Evolutionary conservation across 2,888 invertebrate species (phyloP).

Genomic region (Pomacea canaliculata): DNA sequence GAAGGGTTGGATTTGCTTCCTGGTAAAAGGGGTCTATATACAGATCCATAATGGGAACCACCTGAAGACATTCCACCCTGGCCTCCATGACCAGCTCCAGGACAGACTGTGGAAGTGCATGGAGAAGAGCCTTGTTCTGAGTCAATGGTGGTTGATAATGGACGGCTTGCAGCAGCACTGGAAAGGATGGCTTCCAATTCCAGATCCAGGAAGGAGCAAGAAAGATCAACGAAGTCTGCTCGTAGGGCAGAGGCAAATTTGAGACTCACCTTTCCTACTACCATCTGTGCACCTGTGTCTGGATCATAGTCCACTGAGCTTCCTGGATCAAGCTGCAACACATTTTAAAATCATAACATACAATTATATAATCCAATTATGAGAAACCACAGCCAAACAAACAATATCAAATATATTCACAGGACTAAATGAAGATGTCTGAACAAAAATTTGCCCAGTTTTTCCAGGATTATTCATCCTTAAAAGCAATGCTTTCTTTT

Average conservation of each 20-base stretch:
- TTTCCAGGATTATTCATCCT: no score
- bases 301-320: slow-evolving; percentile 46
- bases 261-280: slow-evolving; percentile 42
- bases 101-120: slow-evolving; percentile 31
- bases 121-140: slow-evolving; percentile 34
- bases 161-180: slow-evolving; percentile 40
- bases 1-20: slow-evolving; percentile 44
- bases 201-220: slow-evolving; percentile 42
- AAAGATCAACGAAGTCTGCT: slow-evolving; percentile 50
- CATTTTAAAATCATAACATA: no score
- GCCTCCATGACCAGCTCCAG: slow-evolving; percentile 53
- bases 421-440: no score
- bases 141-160: slow-evolving; percentile 42
- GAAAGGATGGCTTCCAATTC: slow-evolving; percentile 50
- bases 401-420: no score
- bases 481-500: no score
- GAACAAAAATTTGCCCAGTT: no score
- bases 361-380: no score
- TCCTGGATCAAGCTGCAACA: slow-evolving; percentile 49
- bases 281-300: slow-evolving; percentile 49
- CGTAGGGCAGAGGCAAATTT: slow-evolving; percentile 45
- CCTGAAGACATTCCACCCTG: slow-evolving; percentile 38
- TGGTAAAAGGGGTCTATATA: slow-evolving; percentile 44
- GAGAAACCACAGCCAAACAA: no score
- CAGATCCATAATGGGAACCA: slow-evolving; percentile 48